These are phyloP conservation scores for Talpa occidentalis DNA, from an alignment of 2,113 vertebrate genomes.

Conservation along the genomic window DNA sequence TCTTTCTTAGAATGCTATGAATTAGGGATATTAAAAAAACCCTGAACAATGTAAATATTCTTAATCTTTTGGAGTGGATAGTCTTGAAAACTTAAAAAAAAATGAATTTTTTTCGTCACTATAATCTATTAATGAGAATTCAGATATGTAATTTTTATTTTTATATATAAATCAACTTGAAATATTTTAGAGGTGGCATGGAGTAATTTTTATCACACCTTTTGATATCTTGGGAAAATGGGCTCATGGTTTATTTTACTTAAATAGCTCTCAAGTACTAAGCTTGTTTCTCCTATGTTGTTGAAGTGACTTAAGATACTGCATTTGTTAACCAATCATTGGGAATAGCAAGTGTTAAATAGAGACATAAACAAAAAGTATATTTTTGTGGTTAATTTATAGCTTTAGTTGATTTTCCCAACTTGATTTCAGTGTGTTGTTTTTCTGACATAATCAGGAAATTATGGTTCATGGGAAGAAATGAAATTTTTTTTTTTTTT, in stretches of 20 bases:
- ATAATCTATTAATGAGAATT: background rate
- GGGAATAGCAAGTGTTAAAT: background rate
- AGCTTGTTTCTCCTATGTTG: background rate
- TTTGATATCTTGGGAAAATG: conserved; percentile 32
- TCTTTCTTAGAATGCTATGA: background rate
- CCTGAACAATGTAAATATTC: background rate
- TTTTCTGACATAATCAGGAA: conserved; percentile 29
- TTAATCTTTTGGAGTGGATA: conserved; percentile 28
- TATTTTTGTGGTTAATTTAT: background rate
- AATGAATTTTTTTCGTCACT: background rate
- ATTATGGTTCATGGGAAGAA: background rate
- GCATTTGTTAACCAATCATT: background rate
- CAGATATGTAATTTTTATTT: conserved; percentile 27
- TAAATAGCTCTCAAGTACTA: background rate
- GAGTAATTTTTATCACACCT: background rate
- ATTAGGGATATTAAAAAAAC: background rate
- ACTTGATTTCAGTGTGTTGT: background rate
- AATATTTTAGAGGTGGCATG: background rate
- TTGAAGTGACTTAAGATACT: background rate
- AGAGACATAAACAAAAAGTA: background rate
- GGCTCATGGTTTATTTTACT: conserved; percentile 20
- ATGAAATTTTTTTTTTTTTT: too few species aligned
- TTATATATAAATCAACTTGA: conserved; percentile 11
- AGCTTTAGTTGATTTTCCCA: background rate
- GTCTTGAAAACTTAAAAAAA: conserved; percentile 21